These are phyloP conservation scores for Ceratina australensis DNA, from an alignment of 1,140 invertebrate species.

Conservation along the genomic window DNA sequence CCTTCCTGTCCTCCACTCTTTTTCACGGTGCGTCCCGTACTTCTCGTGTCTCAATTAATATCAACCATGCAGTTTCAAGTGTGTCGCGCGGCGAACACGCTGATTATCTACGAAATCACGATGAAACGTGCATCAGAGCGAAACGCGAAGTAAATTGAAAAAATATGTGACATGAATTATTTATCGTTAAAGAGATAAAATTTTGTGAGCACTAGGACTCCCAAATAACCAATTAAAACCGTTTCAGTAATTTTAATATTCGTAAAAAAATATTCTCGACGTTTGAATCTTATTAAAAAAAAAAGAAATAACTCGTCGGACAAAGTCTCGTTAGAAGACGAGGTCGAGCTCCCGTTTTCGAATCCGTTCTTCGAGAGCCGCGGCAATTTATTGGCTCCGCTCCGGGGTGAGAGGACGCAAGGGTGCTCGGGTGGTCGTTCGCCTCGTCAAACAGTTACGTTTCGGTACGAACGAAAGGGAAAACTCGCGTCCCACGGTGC, in stretches of 20 bases:
- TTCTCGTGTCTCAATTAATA: neutral
- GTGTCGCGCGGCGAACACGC: too few relatives aligned
- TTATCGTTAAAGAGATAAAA: too few relatives aligned
- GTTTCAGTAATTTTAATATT: too few relatives aligned
- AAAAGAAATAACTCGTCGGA: neutral
- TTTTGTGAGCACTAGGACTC: too few relatives aligned
- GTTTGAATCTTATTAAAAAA: too few relatives aligned
- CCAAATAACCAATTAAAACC: too few relatives aligned
- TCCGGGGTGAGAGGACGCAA: slow-evolving; percentile 7
- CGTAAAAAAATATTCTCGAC: too few relatives aligned
- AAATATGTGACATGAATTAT: too few relatives aligned
- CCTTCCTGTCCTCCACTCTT: neutral
- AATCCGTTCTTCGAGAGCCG: slow-evolving; percentile 37
- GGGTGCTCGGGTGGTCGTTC: slow-evolving; percentile 1
- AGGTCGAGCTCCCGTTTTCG: slow-evolving; percentile 46
- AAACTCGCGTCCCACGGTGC: neutral
- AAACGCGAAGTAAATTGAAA: too few relatives aligned
- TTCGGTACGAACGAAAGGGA: slow-evolving; percentile 2
- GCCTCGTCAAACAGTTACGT: slow-evolving; percentile 11
- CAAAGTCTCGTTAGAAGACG: slow-evolving; percentile 31
- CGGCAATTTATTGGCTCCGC: slow-evolving; percentile 55
- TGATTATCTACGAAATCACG: too few relatives aligned
- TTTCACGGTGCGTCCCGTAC: neutral
- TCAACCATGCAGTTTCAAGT: neutral
- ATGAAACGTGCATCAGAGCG: too few relatives aligned